Base-by-base conservation (phyloP, 1,140 invertebrate species). In the Armadillidium nasatum region DNA sequence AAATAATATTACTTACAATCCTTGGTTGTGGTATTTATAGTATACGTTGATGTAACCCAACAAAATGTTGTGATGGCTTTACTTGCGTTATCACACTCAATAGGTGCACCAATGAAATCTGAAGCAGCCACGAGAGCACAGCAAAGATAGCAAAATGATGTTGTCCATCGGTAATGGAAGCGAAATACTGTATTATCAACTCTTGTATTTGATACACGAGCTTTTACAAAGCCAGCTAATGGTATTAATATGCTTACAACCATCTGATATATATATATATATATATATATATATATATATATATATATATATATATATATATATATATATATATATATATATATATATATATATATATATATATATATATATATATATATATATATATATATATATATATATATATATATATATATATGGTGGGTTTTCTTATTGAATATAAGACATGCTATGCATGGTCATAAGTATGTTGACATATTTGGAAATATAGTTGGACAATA, bases 1-100 rank as follows among this genome's bases (percentile, higher is more conserved):
- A 15, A 9, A 10, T 50, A 10, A 50, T 6, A 33, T 10, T 0
- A 21, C 79, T 78, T 19, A 81, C 79, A 44, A 60, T 50, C 9
- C 46, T 50, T 50, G 15, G 9, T 75, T 10, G 21, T 75, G 21
- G 54, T 77, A 43, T 78, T 75, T 43, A 96, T 84, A 6, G 93
- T 94, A 84, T 93, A 95, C 0, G 94, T 95, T 82, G 93, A 93
- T 10, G 92, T 93, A 75, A 95, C 93, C 94, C 94, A 95, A 86
- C 93, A 95, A 84, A 91, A 95, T 0, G 93, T 94, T 84, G 95
- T 95, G 80, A 95, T 90, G 67, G 92, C 91, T 83, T 93, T 89
- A 9, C 86, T 87, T 0, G 92, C 92, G 10, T 93, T 91, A 82
- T 95, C 93, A 84, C 95, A 97, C 79, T 93, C 90, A 78, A 97